These are phyloP conservation scores for Cecidostiba fungosa DNA, from an alignment of 2,888 invertebrate species.

Conservation along the genomic window DNA sequence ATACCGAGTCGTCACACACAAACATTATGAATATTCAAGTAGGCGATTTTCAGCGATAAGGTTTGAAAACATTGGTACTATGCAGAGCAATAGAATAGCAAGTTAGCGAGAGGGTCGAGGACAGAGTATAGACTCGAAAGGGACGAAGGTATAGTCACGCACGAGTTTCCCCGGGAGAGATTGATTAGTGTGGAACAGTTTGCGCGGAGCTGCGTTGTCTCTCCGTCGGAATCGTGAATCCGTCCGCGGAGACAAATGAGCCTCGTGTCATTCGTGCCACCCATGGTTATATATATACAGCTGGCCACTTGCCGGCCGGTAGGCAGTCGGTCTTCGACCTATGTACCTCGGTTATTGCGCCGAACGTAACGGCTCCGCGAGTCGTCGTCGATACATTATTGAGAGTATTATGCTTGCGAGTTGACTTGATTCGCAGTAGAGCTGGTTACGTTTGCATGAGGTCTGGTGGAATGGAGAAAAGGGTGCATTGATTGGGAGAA, in stretches of 20 bases:
- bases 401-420: neutral
- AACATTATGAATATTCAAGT: constrained; percentile 19
- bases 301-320: neutral
- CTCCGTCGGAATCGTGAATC: constrained; percentile 75
- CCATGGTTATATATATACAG: constrained; percentile 40
- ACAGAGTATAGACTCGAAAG: neutral
- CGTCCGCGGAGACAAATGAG: constrained; percentile 77
- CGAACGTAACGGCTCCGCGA: neutral
- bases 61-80: neutral
- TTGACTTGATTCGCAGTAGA: neutral
- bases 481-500: neutral
- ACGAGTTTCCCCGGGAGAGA: constrained; percentile 70
- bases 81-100: neutral
- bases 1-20: neutral
- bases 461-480: neutral
- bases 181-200: constrained; percentile 70
- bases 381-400: neutral
- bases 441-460: neutral
- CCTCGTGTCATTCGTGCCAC: constrained; percentile 72
- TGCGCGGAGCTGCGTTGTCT: constrained; percentile 64
- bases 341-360: neutral
- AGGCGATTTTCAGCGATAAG: constrained; percentile 18
- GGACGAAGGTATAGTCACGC: constrained; percentile 59
- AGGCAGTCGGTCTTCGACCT: neutral
- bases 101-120: neutral